phyloP scores from a whole-genome alignment of 1,140 invertebrate species.

The Aricia agestis region DNA sequence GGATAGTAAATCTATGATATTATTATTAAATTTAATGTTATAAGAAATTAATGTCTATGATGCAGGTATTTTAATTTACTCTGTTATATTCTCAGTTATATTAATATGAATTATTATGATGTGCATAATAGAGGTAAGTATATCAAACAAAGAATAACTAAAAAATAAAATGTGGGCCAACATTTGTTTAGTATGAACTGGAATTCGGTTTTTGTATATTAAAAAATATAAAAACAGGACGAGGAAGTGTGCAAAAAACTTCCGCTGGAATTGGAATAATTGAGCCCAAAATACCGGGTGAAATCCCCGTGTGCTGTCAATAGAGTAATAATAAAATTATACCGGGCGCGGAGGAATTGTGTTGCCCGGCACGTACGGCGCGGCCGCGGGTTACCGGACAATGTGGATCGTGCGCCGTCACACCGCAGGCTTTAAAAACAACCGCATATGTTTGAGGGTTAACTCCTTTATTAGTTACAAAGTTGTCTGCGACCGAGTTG shows the following conservation, averaged over 20 bases:
- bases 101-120: too few species aligned
- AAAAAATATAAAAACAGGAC: neutral
- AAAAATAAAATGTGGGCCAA: too few species aligned
- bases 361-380: neutral
- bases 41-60: too few species aligned
- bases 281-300: neutral
- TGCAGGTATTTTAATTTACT: too few species aligned
- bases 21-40: too few species aligned
- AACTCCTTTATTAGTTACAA: neutral
- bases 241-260: neutral
- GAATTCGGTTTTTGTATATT: too few species aligned
- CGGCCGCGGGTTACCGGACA: neutral
- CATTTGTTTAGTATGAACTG: too few species aligned
- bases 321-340: conserved; percentile 4
- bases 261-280: neutral
- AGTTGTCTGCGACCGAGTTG: too few species aligned
- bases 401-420: neutral
- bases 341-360: neutral
- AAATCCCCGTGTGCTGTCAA: neutral
- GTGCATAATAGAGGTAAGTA: too few species aligned
- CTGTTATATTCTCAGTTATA: too few species aligned
- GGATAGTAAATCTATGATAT: too few species aligned
- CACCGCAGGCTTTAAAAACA: neutral
- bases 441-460: neutral
- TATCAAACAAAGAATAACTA: too few species aligned